Evolutionary conservation across 2,113 vertebrate genomes (phyloP).

Genomic region (Cathartes aura): DNA sequence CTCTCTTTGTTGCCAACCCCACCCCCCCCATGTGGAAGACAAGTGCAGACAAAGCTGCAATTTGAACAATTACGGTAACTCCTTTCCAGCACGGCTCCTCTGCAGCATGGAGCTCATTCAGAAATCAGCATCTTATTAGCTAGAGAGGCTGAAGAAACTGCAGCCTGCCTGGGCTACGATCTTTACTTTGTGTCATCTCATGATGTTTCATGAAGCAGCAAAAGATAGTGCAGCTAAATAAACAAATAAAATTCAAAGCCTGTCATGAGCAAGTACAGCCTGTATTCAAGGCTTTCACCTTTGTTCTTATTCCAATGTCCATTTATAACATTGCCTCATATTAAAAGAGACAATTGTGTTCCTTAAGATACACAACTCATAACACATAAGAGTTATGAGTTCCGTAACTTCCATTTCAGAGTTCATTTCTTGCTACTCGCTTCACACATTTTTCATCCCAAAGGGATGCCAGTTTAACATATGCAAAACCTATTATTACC

Average conservation of each 20-base stretch:
- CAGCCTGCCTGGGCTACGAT: not conserved
- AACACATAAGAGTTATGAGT: not conserved
- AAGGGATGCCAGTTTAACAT: not conserved
- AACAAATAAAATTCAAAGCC: not conserved
- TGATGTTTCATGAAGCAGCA: not conserved
- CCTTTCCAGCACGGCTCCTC: not conserved
- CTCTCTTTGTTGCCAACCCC: not conserved
- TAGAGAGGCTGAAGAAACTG: not conserved
- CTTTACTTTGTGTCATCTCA: not conserved
- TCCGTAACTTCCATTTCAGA: not conserved
- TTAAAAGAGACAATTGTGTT: not conserved
- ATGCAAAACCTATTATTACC: not conserved
- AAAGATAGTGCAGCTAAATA: not conserved
- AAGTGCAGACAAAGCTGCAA: not conserved
- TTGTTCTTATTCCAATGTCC: not conserved
- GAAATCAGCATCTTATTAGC: not conserved
- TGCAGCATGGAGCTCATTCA: not conserved
- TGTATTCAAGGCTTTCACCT: not conserved
- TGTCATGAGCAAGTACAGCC: not conserved
- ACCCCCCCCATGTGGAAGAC: accelerated
- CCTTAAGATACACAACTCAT: not conserved
- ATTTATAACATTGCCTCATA: not conserved
- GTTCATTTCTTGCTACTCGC: not conserved
- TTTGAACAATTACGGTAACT: not conserved
- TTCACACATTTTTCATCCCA: not conserved